Base-by-base conservation (phyloP, 1,140 invertebrate species). In the Diploscapter pachys region DNA sequence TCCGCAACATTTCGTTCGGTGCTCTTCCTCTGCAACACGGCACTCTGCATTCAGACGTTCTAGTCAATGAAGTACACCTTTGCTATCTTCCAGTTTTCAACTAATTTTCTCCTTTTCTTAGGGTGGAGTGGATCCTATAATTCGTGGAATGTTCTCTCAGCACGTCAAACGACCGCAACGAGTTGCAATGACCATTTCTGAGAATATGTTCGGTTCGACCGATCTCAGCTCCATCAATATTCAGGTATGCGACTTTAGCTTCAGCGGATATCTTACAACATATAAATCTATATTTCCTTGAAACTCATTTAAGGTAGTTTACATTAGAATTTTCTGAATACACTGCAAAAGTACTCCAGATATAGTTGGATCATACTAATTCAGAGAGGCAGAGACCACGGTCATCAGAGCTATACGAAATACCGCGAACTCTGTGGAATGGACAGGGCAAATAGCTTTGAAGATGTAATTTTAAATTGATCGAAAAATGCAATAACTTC, bases 381-480 rank as follows among this genome's bases (percentile, higher is more conserved):
- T 71, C 84, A 87, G 74, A 75, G 86, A 75, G 86, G 86, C 55
- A 71, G 86, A 6, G 86, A 87, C 69, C 86, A 87, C 57, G 86
- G 86, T 31, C 65, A 87, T 57, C 83, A 82, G 1, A 85, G 90
- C 9, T 97, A 96, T 82, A 91, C 91, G 64, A 88, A 90, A 70
- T 96, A 93, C 88, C 86, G 93, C 72, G 87, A 90, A 67, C 88
- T 92, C 6, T 93, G 92, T 82, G 90, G 91, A 51, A 83, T 94
- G 11, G 86, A 89, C 11, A 87, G 89, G 49, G 89, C 91, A 2
- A 85, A 81, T 3, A 89, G 86, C 49, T 96, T 95, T 82, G 86
- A 89, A 13, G 91, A 94, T 80, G 90, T 92, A 69, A 53, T n/a
- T 75, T 73, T 49, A 31, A 31, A 31, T 31, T 72, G 9, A 51